Evolutionary conservation across 2,113 vertebrate genomes (phyloP), one percentile per base, ranked within the genome.

Genomic region (Notarius quadriscutis): DNA sequence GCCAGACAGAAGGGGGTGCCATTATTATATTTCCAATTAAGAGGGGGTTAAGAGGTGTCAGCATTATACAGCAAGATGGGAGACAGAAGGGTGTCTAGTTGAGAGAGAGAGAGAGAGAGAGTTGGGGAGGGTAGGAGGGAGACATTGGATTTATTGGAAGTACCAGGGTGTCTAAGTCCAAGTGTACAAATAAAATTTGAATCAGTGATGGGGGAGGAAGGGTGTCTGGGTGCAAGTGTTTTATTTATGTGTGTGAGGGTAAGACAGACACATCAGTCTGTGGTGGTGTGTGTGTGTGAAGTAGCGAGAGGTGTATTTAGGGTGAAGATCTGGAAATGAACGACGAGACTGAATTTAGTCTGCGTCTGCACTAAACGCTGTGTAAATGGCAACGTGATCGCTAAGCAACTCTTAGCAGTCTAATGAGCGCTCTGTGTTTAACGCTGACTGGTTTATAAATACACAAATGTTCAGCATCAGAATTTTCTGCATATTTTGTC

Each of bases 111-210:
- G 60, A 72, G 20, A 81, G 72, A 65, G 67, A 60, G 63, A 72
- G 85, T 81, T 57, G 69, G 20, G 74, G 81, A 53, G 48, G n/a
- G 84, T 85, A 22, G 10, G 58, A 77, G n/a, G 48, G 84, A 6
- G 75, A 17, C 17, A 22, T 14, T 71, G 57, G 81, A 85, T 69
- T 62, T 81, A 55, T n/a, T 60, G 72, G 65, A 80, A 20, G 48
- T 83, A 74, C 51, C 65, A 87, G 89, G 71, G 83, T 81, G 84
- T 84, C 80, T 87, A 60, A 55, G 81, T 83, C 18, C 55, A 65
- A 27, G 87, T 86, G 85, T 84, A 81, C 34, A 67, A 72, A 69
- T 18, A 60, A 50, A 41, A 72, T 86, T 79, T 86, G 72, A 78
- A 78, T 65, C 48, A 22, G 83, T 77, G 30, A 57, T 86, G 51